Evolutionary conservation across 2,797 vertebrate genomes (phyloP), one percentile per base, ranked within the genome.

Genomic region (Ctenopoma kingsleyae): DNA sequence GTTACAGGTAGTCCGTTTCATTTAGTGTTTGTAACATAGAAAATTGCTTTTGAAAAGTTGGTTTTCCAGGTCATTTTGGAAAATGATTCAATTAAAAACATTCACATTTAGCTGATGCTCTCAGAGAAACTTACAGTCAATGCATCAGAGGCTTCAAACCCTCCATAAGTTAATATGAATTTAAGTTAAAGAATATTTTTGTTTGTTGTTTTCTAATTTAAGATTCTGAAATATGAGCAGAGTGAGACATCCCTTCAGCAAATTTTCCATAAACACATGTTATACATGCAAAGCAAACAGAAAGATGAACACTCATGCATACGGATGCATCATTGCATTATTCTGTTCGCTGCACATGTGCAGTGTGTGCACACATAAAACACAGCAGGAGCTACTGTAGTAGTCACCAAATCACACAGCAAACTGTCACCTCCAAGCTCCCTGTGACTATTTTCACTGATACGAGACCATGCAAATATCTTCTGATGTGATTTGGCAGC

Each of bases 401-500:
- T 57, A 25, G 64, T 32, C 1, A 36, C 32, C 35, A 32, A 1
- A 76, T 58, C 1, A 52, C 49, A 27, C 58, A 43, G 23, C 43
- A 1, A 48, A 22, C 43, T 12, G 30, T 1, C 30, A 1, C 30
- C 30, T 32, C 4, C 27, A 36, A n/a, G 30, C 40, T 27, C 30
- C 43, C 5, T 46, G 10, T 2, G 17, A 44, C 2, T 8, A 3
- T 13, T 57, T 4, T 36, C n/a, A 20, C 12, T 35, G 9, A 47
- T 6, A 5, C 49, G 5, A 67, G 44, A 0, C 1, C 53, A 15
- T 35, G 53, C 50, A 52, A 13, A 17, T 19, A 46, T 61, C 49
- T 16, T 72, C 47, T 68, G 13, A 15, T 58, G 30, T 47, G 59
- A 36, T 15, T n/a, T 58, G 35, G 58, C 46, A 17, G 44, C 23